Conservation (phyloP, 2,113 vertebrate genomes). For the Fulica atra region DNA sequence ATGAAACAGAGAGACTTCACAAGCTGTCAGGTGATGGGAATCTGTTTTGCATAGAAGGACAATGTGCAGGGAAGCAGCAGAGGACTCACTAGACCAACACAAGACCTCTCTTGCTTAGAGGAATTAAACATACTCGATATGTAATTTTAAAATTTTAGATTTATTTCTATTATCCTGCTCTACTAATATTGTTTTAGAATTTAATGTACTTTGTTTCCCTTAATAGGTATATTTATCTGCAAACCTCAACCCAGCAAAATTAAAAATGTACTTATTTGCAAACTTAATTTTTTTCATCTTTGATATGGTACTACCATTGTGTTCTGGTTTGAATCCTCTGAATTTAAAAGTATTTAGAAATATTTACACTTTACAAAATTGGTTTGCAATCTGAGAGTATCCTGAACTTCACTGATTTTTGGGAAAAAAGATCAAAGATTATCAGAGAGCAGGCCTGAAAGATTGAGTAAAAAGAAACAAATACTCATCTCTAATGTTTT, state of each 20-base stretch:
- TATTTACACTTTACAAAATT: background rate
- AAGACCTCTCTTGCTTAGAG: background rate
- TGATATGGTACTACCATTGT: background rate
- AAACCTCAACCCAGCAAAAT: background rate
- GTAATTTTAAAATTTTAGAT: background rate
- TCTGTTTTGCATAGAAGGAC: background rate
- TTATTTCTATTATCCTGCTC: background rate
- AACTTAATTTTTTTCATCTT: background rate
- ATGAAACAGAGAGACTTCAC: background rate
- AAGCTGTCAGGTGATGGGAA: background rate
- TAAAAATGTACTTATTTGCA: background rate
- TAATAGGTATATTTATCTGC: background rate
- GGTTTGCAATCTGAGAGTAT: background rate
- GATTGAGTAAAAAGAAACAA: constrained; percentile 35
- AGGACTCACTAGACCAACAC: background rate
- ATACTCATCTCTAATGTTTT: background rate
- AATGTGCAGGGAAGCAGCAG: background rate
- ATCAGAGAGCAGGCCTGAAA: background rate
- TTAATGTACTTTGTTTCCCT: background rate
- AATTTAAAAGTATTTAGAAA: background rate
- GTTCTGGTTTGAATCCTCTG: background rate
- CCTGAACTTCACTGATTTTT: background rate
- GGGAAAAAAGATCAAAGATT: background rate
- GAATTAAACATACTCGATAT: background rate
- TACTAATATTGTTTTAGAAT: background rate